Base-by-base conservation (phyloP, 2,888 invertebrate genomes). In the Heliothis peltigera region DNA sequence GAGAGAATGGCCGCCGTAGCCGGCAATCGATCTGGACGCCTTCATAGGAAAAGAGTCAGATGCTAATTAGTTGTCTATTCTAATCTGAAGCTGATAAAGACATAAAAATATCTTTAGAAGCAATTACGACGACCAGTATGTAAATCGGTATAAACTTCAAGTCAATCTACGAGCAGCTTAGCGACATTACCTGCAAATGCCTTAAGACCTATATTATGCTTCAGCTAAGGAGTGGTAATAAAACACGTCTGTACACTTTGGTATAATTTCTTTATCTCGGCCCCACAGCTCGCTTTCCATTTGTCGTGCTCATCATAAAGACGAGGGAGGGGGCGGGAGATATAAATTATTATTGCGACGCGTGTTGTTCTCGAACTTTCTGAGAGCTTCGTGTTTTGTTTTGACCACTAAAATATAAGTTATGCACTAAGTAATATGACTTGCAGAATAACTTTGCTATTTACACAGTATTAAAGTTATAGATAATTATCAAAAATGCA, bases 221-320 rank as follows among this genome's bases (percentile, higher is more conserved):
- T 56, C 59, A 49, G 52, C 61, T 72, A 75, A 74, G 68, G 68
- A 68, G 51, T 18, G 60, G 75, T 57, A 69, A 74, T 79, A 79
- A 78, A 79, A 78, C 63, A 70, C 47, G 75, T 52, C 58, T 63
- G 52, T 72, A 86, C 83, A 86, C 81, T 79, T 75, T 81, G 84
- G 85, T 84, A 89, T 92, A 90, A 93, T 92, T 91, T 93, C 92
- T 93, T 92, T 93, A 92, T 93, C 92, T 89, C 84, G 79, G 76
- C 77, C 76, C 83, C 85, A 84, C 92, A 93, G 92, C 87, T 82
- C 81, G 78, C 85, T 84, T 88, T 88, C 85, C 89, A 91, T 91
- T 92, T 89, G 89, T 89, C 87, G 87, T 81, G 83, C 87, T 89
- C 89, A 87, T 91, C 89, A 89, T 89, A 89, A 91, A 86, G 83